Evolutionary conservation across 53 echinoderm and acorn worm species (phyloP).

Genomic region (Astropecten irregularis): DNA sequence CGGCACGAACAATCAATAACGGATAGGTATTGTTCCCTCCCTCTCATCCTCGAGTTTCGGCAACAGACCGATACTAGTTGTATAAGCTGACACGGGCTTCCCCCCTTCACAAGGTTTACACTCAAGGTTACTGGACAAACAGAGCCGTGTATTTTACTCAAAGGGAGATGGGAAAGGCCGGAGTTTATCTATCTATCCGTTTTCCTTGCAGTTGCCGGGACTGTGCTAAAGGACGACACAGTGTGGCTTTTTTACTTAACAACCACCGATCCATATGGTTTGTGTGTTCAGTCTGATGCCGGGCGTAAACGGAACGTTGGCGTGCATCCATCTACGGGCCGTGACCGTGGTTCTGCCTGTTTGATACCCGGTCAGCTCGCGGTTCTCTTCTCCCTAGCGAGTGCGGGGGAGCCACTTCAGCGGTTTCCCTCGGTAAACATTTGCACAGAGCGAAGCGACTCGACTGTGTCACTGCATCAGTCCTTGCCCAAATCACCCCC

Average conservation of each 20-base stretch:
- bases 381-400: neutral
- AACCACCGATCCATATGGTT: conserved; percentile 2
- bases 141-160: conserved; percentile 16
- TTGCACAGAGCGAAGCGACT: conserved; percentile 9
- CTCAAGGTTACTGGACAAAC: conserved; percentile 10
- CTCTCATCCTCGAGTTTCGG: neutral
- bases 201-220: neutral
- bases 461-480: conserved; percentile 36
- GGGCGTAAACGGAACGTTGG: conserved; percentile 49
- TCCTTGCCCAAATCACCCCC: conserved; percentile 15
- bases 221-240: too few relatives aligned
- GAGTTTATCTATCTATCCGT: neutral
- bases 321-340: too few relatives aligned
- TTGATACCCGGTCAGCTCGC: neutral
- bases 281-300: conserved; percentile 40
- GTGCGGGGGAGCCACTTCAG: neutral
- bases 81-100: conserved; percentile 12
- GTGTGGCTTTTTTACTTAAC: conserved; percentile 10
- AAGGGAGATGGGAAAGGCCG: too few relatives aligned
- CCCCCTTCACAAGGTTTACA: too few relatives aligned
- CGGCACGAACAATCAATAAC: conserved; percentile 16
- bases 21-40: neutral
- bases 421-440: conserved; percentile 53
- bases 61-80: conserved; percentile 14
- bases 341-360: too few relatives aligned